Conservation (phyloP, 2,797 vertebrate species). For the Mus caroli region DNA sequence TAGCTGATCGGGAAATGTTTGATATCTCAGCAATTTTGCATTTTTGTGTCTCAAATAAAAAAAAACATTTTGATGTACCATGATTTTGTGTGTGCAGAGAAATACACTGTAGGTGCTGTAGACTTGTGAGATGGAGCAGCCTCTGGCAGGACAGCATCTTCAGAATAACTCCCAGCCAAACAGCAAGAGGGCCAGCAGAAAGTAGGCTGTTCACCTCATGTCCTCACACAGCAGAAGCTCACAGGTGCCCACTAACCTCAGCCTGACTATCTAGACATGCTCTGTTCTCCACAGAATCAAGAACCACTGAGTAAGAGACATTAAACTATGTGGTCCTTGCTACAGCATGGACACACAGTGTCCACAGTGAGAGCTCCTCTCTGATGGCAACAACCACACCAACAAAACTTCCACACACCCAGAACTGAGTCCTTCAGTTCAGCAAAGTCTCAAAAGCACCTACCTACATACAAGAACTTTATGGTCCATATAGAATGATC, state of each 20-base stretch:
- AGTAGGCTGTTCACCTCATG: no score
- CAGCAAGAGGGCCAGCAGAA: not conserved
- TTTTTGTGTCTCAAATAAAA: slow-evolving; percentile 95
- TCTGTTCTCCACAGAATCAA: not conserved
- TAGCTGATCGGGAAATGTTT: slow-evolving; percentile 91
- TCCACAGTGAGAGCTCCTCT: not conserved
- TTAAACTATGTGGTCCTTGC: not conserved
- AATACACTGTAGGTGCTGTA: not conserved
- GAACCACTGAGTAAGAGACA: not conserved
- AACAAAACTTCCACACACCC: not conserved
- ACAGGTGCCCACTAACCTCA: not conserved
- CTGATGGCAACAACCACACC: not conserved
- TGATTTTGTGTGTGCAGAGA: slow-evolving; percentile 64
- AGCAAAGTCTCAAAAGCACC: not conserved
- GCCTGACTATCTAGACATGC: not conserved
- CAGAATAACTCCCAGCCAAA: not conserved
- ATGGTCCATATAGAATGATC: not conserved
- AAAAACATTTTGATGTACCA: slow-evolving; percentile 91
- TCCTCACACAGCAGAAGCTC: not conserved
- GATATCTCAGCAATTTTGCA: slow-evolving; percentile 93
- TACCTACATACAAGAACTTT: not conserved
- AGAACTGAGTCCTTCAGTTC: not conserved
- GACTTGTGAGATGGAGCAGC: not conserved
- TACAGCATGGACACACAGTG: rapidly evolving
- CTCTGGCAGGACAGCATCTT: not conserved